Evolutionary conservation across 2,113 vertebrate genomes (phyloP), one percentile per base, ranked within the genome.

Genomic region (Paramormyrops kingsleyae): DNA sequence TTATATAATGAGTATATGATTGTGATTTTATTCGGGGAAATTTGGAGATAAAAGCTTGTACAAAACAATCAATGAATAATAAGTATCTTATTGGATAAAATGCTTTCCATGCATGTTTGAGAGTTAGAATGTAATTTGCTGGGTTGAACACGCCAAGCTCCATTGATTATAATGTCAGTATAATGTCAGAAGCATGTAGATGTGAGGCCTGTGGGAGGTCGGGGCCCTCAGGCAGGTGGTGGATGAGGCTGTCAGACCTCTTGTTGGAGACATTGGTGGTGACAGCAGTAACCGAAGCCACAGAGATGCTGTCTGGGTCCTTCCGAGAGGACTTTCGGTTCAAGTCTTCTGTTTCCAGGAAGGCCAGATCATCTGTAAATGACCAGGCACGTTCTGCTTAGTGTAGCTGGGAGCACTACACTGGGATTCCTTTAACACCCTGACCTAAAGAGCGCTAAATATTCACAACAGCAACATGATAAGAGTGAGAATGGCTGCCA

Each of bases 201-300:
- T 52, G 9, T 46, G 31, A 47, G 15, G 27, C 21, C 24, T 47
- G 56, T 62, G 24, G 19, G 21, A n/a, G 35, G 13, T 39, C 9
- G 3, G 3, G 87, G 4, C 56, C 2, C 9, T 13, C 39, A 10
- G 6, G 31, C 15, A 3, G 39, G 53, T 1, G 47, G 19, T 46
- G 49, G 10, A 24, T 13, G 35, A 62, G 6, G 27, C 53, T 19
- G 19, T 21, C 31, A 49, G 46, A 99, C 98, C 98, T 97, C 92
- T 99, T 99, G 47, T 99, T 99, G n/a, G 99, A 99, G 91, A 99
- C 97, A 0, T 99, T 99, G 92, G 97, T 99, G 93, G 98, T 99
- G 91, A 99, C 97, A 0, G 98, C 98, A 0, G 99, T 99, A 94
- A 99, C 97, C 0, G 99, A 99, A 46, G 99, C 98, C 92, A 99